phyloP scores from a whole-genome alignment of 2,888 invertebrate genomes.

The Chouioia cunea region DNA sequence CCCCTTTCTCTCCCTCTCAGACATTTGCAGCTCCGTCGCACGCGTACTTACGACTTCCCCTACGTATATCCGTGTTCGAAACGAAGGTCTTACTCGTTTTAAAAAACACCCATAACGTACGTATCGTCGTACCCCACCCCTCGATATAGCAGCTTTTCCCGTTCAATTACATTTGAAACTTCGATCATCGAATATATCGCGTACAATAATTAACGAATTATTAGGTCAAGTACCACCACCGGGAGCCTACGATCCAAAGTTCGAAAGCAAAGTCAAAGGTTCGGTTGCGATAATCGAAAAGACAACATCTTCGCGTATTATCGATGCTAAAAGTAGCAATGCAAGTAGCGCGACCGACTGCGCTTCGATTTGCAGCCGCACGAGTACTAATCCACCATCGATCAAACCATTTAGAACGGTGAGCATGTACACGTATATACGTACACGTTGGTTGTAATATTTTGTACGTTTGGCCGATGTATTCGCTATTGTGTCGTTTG shows the following conservation, averaged over 20 bases:
- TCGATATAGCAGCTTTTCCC: too few relatives aligned
- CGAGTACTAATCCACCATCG: constrained; percentile 20
- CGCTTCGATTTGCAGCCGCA: constrained; percentile 55
- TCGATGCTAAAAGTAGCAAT: constrained; percentile 65
- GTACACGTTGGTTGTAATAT: not conserved
- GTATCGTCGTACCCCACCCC: too few relatives aligned
- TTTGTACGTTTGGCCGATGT: not conserved
- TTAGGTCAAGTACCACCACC: constrained; percentile 71
- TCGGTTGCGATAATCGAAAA: constrained; percentile 33
- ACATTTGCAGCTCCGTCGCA: too few relatives aligned
- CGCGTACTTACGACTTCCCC: too few relatives aligned
- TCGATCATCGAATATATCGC: too few relatives aligned
- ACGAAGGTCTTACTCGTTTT: not conserved
- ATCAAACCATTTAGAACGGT: constrained; percentile 56
- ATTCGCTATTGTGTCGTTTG: too few relatives aligned
- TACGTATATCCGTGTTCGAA: too few relatives aligned
- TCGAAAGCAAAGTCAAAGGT: constrained; percentile 64
- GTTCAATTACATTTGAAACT: too few relatives aligned
- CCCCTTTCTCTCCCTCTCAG: not conserved
- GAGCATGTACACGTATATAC: constrained; percentile 43
- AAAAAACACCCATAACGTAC: not conserved
- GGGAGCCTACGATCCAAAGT: constrained; percentile 70
- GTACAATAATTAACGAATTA: too few relatives aligned
- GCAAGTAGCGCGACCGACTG: constrained; percentile 61
- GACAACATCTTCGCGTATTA: constrained; percentile 54